A percentile compares a stretch with the other conserved stretches of the same genome.
These are phyloP conservation scores for Amblyopsis hoosieri DNA, from an alignment of 2,797 vertebrate species.

Conservation along the genomic window DNA sequence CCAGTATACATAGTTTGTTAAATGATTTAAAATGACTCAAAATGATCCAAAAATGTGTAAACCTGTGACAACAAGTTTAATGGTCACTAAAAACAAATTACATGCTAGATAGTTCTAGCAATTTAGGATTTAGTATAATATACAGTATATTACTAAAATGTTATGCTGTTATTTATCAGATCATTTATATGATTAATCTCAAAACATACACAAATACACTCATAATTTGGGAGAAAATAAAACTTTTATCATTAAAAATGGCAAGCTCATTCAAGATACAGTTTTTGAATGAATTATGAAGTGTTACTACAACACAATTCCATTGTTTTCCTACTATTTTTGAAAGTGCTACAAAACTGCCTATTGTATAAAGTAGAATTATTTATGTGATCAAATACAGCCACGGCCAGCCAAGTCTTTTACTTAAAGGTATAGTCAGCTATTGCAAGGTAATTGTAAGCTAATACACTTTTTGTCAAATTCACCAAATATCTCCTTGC, in stretches of 20 bases:
- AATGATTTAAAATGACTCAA: neutral
- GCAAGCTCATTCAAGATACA: slow-evolving; percentile 23
- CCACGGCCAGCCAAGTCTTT: neutral
- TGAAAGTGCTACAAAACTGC: slow-evolving; percentile 65
- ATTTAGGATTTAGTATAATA: neutral
- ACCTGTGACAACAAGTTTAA: no score
- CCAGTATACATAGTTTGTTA: neutral
- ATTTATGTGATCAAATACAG: slow-evolving; percentile 20
- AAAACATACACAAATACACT: neutral
- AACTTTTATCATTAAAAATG: neutral
- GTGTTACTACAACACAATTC: slow-evolving; percentile 31
- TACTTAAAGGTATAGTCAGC: no score
- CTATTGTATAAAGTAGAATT: slow-evolving; percentile 30
- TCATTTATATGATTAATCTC: no score
- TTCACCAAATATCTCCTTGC: no score
- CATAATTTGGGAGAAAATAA: neutral
- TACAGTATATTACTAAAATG: neutral
- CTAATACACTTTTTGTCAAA: no score
- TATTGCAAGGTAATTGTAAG: no score
- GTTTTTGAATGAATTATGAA: slow-evolving; percentile 31
- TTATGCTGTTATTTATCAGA: no score
- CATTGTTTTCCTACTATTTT: slow-evolving; percentile 57
- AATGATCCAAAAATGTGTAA: neutral
- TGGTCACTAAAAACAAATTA: no score
- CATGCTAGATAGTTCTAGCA: no score